Percentiles rank a stretch among this genome's conserved stretches.
Conservation (phyloP, 1,140 invertebrate species). For the Tetramorium parvispinum region DNA sequence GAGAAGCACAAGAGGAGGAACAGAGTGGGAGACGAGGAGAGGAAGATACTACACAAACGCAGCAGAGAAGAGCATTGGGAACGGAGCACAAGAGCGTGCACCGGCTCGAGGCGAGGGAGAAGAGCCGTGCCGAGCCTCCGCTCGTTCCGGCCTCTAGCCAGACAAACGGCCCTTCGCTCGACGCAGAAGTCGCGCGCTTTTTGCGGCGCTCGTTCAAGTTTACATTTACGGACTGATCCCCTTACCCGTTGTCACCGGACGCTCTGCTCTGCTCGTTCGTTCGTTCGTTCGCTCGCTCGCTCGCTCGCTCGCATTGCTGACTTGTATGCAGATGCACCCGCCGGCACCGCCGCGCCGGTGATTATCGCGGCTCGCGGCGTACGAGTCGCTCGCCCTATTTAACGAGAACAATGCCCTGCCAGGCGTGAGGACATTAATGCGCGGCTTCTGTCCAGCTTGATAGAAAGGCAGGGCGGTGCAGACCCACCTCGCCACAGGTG, state of each 20-base stretch:
- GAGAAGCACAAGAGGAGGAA: slow-evolving; percentile 8
- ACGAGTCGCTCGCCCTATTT: slow-evolving; percentile 58
- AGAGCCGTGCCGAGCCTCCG: slow-evolving; percentile 23
- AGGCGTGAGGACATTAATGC: slow-evolving; percentile 52
- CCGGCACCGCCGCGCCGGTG: slow-evolving; percentile 41
- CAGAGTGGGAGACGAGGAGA: slow-evolving; percentile 27
- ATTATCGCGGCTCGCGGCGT: slow-evolving; percentile 55
- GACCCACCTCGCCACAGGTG: slow-evolving; percentile 46
- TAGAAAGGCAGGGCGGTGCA: not conserved
- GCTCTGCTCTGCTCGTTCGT: slow-evolving; percentile 1
- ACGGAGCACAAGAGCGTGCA: slow-evolving; percentile 49
- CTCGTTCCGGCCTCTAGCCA: slow-evolving; percentile 69
- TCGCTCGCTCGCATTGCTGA: not conserved
- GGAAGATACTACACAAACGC: slow-evolving; percentile 56
- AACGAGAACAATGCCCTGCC: slow-evolving; percentile 62
- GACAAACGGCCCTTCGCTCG: slow-evolving; percentile 69
- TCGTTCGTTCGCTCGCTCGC: not conserved
- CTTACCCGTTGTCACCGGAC: slow-evolving; percentile 73
- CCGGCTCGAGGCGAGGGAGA: slow-evolving; percentile 54
- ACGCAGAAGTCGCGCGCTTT: slow-evolving; percentile 66
- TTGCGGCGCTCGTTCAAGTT: slow-evolving; percentile 72
- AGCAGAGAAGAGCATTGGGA: slow-evolving; percentile 40
- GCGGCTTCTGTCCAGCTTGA: slow-evolving; percentile 23
- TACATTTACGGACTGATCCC: slow-evolving; percentile 78
- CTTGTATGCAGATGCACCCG: slow-evolving; percentile 72